These are phyloP conservation scores for Zosterops lateralis DNA, from an alignment of 2,113 vertebrate genomes.

Conservation along the genomic window DNA sequence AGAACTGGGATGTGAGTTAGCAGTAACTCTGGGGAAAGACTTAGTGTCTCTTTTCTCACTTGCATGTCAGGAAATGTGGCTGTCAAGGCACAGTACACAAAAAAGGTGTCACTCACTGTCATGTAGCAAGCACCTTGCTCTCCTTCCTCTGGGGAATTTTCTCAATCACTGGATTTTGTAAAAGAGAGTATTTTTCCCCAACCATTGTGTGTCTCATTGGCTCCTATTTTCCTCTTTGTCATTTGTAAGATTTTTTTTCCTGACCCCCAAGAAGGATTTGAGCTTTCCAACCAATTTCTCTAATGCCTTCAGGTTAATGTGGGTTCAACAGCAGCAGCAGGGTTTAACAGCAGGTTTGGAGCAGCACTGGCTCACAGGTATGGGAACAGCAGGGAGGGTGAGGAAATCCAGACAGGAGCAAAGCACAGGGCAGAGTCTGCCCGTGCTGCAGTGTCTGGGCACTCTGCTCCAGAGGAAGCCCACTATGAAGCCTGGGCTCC, in stretches of 20 bases:
- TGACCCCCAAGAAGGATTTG: background rate
- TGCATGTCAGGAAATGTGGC: background rate
- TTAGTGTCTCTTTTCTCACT: background rate
- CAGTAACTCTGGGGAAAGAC: background rate
- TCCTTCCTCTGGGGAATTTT: slow-evolving; percentile 10
- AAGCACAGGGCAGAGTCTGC: background rate
- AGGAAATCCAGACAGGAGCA: background rate
- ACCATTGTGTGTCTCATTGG: background rate
- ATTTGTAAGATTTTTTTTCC: background rate
- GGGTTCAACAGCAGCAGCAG: background rate
- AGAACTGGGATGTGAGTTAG: background rate
- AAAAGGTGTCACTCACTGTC: slow-evolving; percentile 41
- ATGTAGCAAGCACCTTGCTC: background rate
- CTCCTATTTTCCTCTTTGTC: slow-evolving; percentile 39
- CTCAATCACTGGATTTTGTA: background rate
- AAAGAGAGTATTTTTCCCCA: background rate
- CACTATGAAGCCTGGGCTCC: background rate
- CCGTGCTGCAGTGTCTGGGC: background rate
- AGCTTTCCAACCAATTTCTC: background rate
- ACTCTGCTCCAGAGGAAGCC: background rate
- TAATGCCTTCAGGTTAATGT: slow-evolving; percentile 1
- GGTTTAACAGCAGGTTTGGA: background rate
- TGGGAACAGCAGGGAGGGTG: background rate
- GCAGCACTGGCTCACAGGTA: background rate
- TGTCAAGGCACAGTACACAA: background rate